A percentile compares a stretch with the other conserved stretches of the same genome.
These are phyloP conservation scores for Drosophila funebris DNA, from an alignment of 1,140 invertebrate species.

Conservation along the genomic window DNA sequence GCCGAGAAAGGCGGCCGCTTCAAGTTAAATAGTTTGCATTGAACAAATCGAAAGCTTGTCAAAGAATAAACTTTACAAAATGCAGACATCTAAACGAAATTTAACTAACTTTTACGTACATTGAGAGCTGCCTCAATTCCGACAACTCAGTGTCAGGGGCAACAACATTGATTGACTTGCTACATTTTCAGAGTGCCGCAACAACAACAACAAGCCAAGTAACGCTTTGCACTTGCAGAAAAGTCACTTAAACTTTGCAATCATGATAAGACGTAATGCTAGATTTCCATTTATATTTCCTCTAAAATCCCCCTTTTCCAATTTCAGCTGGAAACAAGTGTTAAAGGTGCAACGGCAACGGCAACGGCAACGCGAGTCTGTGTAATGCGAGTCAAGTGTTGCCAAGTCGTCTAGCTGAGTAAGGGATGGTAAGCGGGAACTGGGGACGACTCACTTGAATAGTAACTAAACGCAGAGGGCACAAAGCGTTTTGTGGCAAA, in stretches of 20 bases:
- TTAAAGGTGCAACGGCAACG: constrained; percentile 63
- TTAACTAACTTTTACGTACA: constrained; percentile 45
- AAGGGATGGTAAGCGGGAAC: neutral
- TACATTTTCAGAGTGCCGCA: constrained; percentile 55
- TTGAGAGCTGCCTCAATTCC: neutral
- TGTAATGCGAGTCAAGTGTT: constrained; percentile 41
- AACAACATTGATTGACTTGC: constrained; percentile 65
- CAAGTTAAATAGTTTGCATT: neutral
- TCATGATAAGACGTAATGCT: constrained; percentile 80
- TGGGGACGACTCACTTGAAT: constrained; percentile 50
- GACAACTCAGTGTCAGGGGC: neutral
- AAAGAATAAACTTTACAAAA: constrained; percentile 12
- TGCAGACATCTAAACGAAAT: constrained; percentile 36
- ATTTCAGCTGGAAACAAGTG: constrained; percentile 49
- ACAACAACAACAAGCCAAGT: constrained; percentile 27
- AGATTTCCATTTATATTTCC: constrained; percentile 83
- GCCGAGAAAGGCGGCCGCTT: neutral
- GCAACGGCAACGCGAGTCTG: constrained; percentile 37
- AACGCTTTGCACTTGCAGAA: constrained; percentile 69
- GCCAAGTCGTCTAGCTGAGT: constrained; percentile 29
- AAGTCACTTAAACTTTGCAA: constrained; percentile 83
- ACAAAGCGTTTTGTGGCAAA: constrained; percentile 75
- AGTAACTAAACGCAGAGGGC: constrained; percentile 77
- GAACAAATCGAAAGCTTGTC: neutral
- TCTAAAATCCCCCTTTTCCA: constrained; percentile 4